Evolutionary conservation across 2,888 invertebrate species (phyloP).

Genomic region (Hirtodrosophila confusa): DNA sequence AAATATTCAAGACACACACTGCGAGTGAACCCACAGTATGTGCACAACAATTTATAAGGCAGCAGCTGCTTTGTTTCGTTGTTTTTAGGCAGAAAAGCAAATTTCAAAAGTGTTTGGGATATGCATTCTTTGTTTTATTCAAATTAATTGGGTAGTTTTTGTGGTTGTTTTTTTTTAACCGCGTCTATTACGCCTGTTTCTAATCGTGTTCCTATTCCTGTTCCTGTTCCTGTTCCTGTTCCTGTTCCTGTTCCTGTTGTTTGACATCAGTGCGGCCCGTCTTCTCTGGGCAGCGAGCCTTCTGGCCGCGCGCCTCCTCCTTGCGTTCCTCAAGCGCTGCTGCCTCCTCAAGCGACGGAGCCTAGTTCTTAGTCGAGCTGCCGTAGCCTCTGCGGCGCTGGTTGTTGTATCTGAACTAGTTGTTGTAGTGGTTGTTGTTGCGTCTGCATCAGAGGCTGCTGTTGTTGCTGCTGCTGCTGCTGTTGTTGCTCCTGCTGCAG

Average conservation of each 20-base stretch:
- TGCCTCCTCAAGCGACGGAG: neutral
- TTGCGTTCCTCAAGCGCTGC: neutral
- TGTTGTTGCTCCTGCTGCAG: too few species aligned
- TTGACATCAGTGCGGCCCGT: too few species aligned
- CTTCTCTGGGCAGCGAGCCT: too few species aligned
- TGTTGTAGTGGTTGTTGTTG: neutral
- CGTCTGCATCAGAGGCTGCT: too few species aligned
- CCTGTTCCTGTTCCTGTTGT: neutral
- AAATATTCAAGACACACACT: too few species aligned
- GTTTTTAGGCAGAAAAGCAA: too few species aligned
- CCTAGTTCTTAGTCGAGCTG: neutral
- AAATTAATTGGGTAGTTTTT: neutral
- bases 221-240: neutral
- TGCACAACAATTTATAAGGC: too few species aligned
- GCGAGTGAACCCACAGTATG: too few species aligned
- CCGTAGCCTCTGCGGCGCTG: neutral
- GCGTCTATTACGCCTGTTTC: neutral
- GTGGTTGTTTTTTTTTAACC: neutral
- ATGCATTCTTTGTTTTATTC: conserved; percentile 3
- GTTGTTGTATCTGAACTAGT: neutral
- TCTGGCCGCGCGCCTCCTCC: conserved; percentile 1
- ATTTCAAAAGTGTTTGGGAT: neutral
- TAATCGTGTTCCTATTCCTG: neutral
- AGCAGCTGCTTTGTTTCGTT: too few species aligned
- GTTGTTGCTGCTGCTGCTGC: conserved; percentile 9